Evolutionary conservation across 2,797 vertebrate species (phyloP).

Genomic region (Neosalanx taihuensis): DNA sequence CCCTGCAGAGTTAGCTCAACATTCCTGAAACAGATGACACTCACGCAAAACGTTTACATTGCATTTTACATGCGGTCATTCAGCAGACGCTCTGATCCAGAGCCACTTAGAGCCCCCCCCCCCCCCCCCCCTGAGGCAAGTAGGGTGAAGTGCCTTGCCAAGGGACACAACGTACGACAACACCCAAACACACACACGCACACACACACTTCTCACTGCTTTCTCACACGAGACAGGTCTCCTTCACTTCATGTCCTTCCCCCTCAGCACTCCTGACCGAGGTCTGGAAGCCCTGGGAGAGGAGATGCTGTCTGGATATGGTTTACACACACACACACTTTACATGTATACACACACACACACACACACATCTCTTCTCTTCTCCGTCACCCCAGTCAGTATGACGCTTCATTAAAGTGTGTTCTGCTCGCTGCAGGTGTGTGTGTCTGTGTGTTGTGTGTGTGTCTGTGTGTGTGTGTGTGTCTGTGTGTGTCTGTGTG

Average conservation of each 20-base stretch:
- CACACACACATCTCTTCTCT: neutral
- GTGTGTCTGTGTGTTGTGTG: constrained; percentile 38
- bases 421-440: constrained; percentile 32
- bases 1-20: neutral
- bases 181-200: constrained; percentile 8
- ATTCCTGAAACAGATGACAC: neutral
- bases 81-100: too few relatives aligned
- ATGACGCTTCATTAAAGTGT: too few relatives aligned
- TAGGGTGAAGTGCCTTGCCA: too few relatives aligned
- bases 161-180: neutral
- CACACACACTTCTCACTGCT: neutral
- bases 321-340: neutral
- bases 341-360: neutral
- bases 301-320: too few relatives aligned
- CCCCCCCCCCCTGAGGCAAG: too few relatives aligned
- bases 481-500: neutral
- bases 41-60: too few relatives aligned
- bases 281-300: neutral
- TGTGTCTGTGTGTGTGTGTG: neutral
- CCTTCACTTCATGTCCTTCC: neutral
- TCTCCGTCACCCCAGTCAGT: too few relatives aligned
- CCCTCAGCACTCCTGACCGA: neutral
- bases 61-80: too few relatives aligned
- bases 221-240: neutral
- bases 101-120: too few relatives aligned